Evolutionary conservation across 2,797 vertebrate genomes (phyloP).

Genomic region (Natrix natrix): DNA sequence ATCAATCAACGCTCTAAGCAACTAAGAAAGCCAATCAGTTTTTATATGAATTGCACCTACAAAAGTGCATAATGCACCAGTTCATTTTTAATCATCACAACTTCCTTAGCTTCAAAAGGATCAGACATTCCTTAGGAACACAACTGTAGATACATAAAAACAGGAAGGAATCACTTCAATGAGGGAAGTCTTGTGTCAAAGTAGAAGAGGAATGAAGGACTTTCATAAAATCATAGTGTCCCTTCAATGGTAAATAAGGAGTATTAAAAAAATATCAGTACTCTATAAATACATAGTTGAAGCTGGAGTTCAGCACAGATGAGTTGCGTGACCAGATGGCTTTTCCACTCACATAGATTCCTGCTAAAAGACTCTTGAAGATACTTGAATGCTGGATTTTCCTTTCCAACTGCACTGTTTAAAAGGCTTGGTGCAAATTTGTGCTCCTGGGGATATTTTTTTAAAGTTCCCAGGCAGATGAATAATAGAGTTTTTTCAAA

Average conservation of each 20-base stretch:
- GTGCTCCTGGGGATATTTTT: constrained; percentile 55
- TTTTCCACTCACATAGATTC: constrained; percentile 32
- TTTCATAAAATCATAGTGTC: constrained; percentile 44
- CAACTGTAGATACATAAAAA: constrained; percentile 16
- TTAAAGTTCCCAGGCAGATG: constrained; percentile 42
- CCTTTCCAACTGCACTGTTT: constrained; percentile 28
- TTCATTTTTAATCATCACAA: constrained; percentile 14
- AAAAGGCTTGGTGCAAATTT: constrained; percentile 63
- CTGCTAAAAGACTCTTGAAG: constrained; percentile 39
- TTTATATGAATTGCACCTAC: not conserved
- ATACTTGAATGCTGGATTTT: constrained; percentile 18
- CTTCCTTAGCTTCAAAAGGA: constrained; percentile 23
- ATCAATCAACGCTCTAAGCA: not conserved
- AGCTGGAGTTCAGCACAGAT: constrained; percentile 55
- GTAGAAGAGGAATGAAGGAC: constrained; percentile 19
- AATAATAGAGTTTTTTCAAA: constrained; percentile 2
- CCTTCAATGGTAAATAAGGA: constrained; percentile 46
- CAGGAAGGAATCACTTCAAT: not conserved
- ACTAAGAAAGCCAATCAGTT: not conserved
- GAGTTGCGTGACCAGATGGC: not conserved
- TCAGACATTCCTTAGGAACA: not conserved
- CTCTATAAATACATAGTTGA: constrained; percentile 55
- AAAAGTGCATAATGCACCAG: not conserved
- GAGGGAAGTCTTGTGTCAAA: not conserved
- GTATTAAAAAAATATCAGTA: constrained; percentile 52